A percentile compares a stretch with the other conserved stretches of the same genome.
Evolutionary conservation across 2,797 vertebrate species (phyloP).

Genomic region (Crenichthys baileyi): DNA sequence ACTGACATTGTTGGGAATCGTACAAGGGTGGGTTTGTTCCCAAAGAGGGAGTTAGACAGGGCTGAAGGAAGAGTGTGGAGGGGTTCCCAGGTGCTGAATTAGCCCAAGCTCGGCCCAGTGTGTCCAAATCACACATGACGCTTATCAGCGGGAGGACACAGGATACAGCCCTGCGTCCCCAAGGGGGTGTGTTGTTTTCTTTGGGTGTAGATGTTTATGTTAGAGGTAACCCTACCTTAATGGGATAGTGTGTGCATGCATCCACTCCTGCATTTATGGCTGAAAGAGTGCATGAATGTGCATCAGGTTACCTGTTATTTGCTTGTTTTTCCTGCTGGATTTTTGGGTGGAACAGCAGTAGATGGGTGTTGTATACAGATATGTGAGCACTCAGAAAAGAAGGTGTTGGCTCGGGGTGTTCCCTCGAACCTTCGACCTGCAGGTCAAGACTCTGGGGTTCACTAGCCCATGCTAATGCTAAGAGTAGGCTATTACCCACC

Average conservation of each 20-base stretch:
- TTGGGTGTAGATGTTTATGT: conserved; percentile 69
- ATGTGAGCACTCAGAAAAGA: conserved; percentile 25
- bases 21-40: conserved; percentile 83
- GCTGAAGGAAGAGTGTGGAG: conserved; percentile 59
- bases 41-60: conserved; percentile 72
- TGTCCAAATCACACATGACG: conserved; percentile 61
- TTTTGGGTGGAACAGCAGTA: conserved; percentile 29
- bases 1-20: conserved; percentile 83
- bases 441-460: conserved; percentile 45
- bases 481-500: conserved; percentile 39
- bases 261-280: conserved; percentile 48
- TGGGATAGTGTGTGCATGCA: conserved; percentile 63
- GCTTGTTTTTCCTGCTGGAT: conserved; percentile 8
- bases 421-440: conserved; percentile 36
- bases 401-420: conserved; percentile 50
- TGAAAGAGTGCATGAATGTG: conserved; percentile 41
- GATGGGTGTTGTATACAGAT: conserved; percentile 37
- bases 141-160: conserved; percentile 63
- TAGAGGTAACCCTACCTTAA: conserved; percentile 69
- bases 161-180: conserved; percentile 62
- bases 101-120: conserved; percentile 63
- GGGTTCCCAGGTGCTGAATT: conserved; percentile 79
- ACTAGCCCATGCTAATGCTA: conserved; percentile 60
- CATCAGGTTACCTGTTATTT: conserved; percentile 51
- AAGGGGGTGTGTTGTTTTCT: conserved; percentile 64